phyloP scores from a whole-genome alignment of 2,888 invertebrate genomes.

The Gnatocerus cornutus region DNA sequence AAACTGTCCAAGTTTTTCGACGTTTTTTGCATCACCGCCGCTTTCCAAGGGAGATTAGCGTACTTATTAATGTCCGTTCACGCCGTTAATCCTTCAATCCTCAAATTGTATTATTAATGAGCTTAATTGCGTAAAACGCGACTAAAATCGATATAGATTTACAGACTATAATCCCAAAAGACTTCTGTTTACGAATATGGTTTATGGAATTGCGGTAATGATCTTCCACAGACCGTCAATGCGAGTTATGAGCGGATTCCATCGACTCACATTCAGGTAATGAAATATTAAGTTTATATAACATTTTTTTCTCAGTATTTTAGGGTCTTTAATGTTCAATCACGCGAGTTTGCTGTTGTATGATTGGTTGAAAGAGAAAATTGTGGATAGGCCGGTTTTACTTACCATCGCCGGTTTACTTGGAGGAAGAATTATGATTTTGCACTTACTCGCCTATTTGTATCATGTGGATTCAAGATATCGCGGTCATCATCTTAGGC shows the following conservation, averaged over 20 bases:
- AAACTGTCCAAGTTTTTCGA: constrained; percentile 25
- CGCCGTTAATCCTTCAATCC: constrained; percentile 62
- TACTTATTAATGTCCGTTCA: constrained; percentile 68
- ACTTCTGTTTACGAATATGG: constrained; percentile 56
- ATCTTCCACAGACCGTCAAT: constrained; percentile 57
- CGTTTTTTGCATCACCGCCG: constrained; percentile 58
- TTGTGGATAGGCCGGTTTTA: constrained; percentile 56
- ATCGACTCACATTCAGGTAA: constrained; percentile 57
- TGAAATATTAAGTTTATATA: constrained; percentile 24
- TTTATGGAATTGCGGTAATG: constrained; percentile 59
- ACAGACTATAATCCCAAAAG: constrained; percentile 48
- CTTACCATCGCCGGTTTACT: constrained; percentile 62
- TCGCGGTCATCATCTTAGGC: constrained; percentile 50
- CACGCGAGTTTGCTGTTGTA: constrained; percentile 63
- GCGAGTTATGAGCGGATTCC: constrained; percentile 51
- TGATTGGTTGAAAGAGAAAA: constrained; percentile 58
- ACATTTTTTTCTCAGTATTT: constrained; percentile 58
- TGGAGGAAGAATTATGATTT: constrained; percentile 65
- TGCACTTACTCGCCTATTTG: constrained; percentile 65
- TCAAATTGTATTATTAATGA: constrained; percentile 63
- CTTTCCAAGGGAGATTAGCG: constrained; percentile 65
- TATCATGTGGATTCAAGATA: constrained; percentile 66
- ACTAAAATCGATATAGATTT: constrained; percentile 32
- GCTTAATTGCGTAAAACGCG: too few relatives aligned
- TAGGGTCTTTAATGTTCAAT: constrained; percentile 67